Conservation (phyloP, 2,888 invertebrate species). For the Rhamphomyia laevipes region DNA sequence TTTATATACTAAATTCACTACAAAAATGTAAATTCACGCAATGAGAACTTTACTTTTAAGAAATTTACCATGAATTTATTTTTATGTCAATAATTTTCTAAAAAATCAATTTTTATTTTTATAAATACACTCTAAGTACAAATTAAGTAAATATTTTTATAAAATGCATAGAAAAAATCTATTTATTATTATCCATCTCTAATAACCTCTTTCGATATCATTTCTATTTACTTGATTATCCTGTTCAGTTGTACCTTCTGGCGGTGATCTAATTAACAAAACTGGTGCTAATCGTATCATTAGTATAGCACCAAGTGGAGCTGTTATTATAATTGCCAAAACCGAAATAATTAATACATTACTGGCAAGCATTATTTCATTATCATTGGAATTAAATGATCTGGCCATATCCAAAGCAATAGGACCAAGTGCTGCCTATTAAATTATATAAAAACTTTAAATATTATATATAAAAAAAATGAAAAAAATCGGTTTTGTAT, state of each 20-base stretch:
- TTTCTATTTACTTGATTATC: too few relatives aligned
- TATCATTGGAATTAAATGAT: slow-evolving; percentile 24
- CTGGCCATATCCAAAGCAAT: slow-evolving; percentile 47
- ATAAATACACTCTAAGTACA: too few relatives aligned
- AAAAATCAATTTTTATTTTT: too few relatives aligned
- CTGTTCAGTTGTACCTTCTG: background rate
- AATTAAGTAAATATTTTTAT: too few relatives aligned
- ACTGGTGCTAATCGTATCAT: slow-evolving; percentile 36
- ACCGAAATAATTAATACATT: slow-evolving; percentile 43
- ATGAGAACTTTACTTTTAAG: too few relatives aligned
- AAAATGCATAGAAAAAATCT: too few relatives aligned
- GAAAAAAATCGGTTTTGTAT: background rate
- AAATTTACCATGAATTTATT: too few relatives aligned
- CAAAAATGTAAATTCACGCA: too few relatives aligned
- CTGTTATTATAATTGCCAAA: slow-evolving; percentile 44
- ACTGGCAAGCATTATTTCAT: slow-evolving; percentile 31
- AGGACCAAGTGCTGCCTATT: slow-evolving; percentile 53
- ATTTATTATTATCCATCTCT: too few relatives aligned
- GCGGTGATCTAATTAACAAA: slow-evolving; percentile 26
- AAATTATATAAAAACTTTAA: slow-evolving; percentile 2
- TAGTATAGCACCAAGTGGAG: slow-evolving; percentile 41
- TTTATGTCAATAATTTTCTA: too few relatives aligned
- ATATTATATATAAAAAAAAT: background rate
- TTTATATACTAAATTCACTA: too few relatives aligned
- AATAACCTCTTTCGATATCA: too few relatives aligned